A percentile compares a stretch with the other conserved stretches of the same genome.
phyloP scores from a whole-genome alignment of 2,797 vertebrate genomes.

The Lagodon rhomboides region DNA sequence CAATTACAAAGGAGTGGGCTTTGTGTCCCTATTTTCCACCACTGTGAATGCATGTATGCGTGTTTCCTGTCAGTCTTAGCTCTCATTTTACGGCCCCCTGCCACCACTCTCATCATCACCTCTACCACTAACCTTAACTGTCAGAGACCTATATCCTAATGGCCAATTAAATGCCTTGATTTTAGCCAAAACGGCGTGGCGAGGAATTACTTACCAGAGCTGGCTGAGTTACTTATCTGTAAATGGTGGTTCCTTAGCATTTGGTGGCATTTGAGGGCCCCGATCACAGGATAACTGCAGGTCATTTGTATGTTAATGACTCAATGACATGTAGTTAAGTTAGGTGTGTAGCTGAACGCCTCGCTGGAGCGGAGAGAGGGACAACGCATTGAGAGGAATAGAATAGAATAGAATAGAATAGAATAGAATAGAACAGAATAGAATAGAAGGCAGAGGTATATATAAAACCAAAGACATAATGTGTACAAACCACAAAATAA shows the following conservation, averaged over 20 bases:
- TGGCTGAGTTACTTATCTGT: constrained; percentile 80
- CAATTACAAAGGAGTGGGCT: constrained; percentile 51
- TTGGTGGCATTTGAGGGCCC: constrained; percentile 86
- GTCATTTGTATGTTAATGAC: constrained; percentile 89
- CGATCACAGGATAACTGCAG: constrained; percentile 82
- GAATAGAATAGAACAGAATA: constrained; percentile 6
- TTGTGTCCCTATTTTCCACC: constrained; percentile 62
- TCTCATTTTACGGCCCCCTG: constrained; percentile 38
- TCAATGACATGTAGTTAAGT: constrained; percentile 83
- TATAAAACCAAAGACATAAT: not conserved
- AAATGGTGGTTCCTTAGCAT: constrained; percentile 85
- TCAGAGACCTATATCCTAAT: constrained; percentile 66
- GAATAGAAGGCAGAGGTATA: constrained; percentile 3
- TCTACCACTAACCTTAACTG: constrained; percentile 71
- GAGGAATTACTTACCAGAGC: constrained; percentile 74
- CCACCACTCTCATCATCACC: constrained; percentile 50
- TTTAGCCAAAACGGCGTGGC: constrained; percentile 72
- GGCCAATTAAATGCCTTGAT: constrained; percentile 77
- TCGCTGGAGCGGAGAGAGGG: constrained; percentile 45
- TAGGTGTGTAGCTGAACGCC: constrained; percentile 76
- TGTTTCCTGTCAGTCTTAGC: constrained; percentile 26
- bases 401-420: constrained; percentile 36
- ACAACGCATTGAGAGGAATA: constrained; percentile 21
- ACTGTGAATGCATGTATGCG: constrained; percentile 29
- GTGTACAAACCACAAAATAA: not conserved